Evolutionary conservation across 1,140 invertebrate species (phyloP).

Genomic region (Drosophila mauritiana): DNA sequence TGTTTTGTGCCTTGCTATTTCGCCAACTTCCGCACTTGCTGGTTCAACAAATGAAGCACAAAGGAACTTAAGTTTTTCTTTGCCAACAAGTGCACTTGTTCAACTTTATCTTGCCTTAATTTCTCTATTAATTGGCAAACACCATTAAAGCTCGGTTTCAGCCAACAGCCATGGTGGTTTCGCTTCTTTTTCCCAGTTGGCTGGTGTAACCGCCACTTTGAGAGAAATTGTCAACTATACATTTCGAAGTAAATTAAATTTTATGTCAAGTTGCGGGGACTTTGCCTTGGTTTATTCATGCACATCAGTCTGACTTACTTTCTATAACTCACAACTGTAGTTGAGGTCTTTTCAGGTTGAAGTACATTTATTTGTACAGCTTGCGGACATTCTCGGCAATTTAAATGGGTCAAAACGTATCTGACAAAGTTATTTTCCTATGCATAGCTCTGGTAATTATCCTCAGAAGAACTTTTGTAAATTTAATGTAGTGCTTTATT

Average conservation of each 20-base stretch:
- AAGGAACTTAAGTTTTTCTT: conserved; percentile 15
- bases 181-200: conserved; percentile 8
- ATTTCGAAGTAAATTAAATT: conserved; percentile 26
- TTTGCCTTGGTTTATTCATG: conserved; percentile 29
- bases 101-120: conserved; percentile 33
- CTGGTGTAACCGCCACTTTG: conserved; percentile 25
- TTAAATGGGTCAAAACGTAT: conserved; percentile 29
- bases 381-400: conserved; percentile 15
- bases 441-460: background rate
- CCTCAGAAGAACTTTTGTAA: background rate
- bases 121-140: conserved; percentile 54
- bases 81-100: conserved; percentile 1
- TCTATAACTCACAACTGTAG: conserved; percentile 11
- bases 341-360: conserved; percentile 28
- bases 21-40: conserved; percentile 32
- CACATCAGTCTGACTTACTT: conserved; percentile 18
- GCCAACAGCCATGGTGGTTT: background rate
- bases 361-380: conserved; percentile 37
- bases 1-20: conserved; percentile 28
- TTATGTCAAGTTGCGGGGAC: conserved; percentile 10
- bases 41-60: conserved; percentile 16
- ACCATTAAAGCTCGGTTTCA: conserved; percentile 14
- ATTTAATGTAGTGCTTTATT: background rate
- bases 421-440: background rate
- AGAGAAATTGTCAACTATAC: conserved; percentile 42